Evolutionary conservation across 2,888 invertebrate species (phyloP).

Genomic region (Spisula solida): DNA sequence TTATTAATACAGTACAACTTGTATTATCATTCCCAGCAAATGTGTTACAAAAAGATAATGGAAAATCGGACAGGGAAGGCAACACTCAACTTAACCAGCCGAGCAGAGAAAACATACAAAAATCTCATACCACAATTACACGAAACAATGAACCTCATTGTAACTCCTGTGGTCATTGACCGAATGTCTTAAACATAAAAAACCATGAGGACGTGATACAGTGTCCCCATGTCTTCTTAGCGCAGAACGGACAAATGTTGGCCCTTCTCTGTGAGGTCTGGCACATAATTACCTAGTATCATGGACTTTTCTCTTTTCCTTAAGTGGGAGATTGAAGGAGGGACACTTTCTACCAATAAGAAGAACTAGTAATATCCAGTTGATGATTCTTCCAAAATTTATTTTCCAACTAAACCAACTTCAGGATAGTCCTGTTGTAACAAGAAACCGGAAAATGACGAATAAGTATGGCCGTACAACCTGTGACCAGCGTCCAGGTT

Average conservation of each 20-base stretch:
- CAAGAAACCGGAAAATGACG: conserved; percentile 40
- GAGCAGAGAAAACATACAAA: too few species aligned
- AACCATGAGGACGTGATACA: conserved; percentile 79
- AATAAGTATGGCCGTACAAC: conserved; percentile 23
- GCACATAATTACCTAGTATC: conserved; percentile 76
- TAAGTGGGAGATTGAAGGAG: too few species aligned
- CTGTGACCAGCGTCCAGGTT: not conserved
- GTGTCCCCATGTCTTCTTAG: conserved; percentile 80
- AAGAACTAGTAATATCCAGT: too few species aligned
- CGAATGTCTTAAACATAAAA: too few species aligned
- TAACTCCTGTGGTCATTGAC: too few species aligned
- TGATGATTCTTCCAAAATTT: not conserved
- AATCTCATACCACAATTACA: too few species aligned
- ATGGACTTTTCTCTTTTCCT: conserved; percentile 80
- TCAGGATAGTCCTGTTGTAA: conserved; percentile 1
- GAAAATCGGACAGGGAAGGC: too few species aligned
- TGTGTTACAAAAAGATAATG: too few species aligned
- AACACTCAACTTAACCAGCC: too few species aligned
- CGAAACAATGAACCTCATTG: too few species aligned
- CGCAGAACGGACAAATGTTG: conserved; percentile 75
- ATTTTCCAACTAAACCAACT: conserved; percentile 17
- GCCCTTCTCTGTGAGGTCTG: conserved; percentile 43
- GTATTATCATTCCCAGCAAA: too few species aligned
- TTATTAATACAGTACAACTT: too few species aligned
- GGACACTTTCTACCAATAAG: conserved; percentile 52